Evolutionary conservation across 2,888 invertebrate species (phyloP).

Genomic region (Drosophila sordidula): DNA sequence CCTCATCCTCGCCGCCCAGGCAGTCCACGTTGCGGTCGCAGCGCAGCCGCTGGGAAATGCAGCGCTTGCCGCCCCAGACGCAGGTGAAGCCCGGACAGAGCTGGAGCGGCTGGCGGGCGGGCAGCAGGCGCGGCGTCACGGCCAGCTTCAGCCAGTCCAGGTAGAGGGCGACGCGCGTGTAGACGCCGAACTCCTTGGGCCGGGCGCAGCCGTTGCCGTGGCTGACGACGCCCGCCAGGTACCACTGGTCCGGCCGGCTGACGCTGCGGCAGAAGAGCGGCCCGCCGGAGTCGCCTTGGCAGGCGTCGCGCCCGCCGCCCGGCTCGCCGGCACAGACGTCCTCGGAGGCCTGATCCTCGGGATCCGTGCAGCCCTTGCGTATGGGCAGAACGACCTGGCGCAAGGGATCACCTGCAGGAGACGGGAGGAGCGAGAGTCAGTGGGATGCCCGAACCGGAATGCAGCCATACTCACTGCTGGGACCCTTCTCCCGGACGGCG

Average conservation of each 20-base stretch:
- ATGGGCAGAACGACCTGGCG: constrained; percentile 92
- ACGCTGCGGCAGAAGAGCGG: constrained; percentile 92
- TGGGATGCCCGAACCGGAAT: rapidly evolving
- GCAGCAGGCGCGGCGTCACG: constrained; percentile 83
- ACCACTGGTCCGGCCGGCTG: constrained; percentile 89
- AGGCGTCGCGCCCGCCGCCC: constrained; percentile 93
- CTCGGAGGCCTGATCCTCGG: constrained; percentile 88
- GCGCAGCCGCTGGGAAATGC: constrained; percentile 88
- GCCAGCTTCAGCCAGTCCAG: constrained; percentile 89
- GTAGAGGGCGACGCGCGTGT: constrained; percentile 91
- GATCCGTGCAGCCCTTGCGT: constrained; percentile 88
- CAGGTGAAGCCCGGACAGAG: constrained; percentile 91
- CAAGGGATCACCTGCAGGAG: constrained; percentile 90
- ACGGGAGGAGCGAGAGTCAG: background rate
- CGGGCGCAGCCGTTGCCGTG: constrained; percentile 95
- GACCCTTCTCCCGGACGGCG: constrained; percentile 90
- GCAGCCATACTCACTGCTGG: constrained; percentile 88
- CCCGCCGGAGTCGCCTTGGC: constrained; percentile 91
- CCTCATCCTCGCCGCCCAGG: constrained; percentile 92
- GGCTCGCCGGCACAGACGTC: constrained; percentile 91
- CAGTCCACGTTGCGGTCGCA: constrained; percentile 92
- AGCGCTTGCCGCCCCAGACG: constrained; percentile 88
- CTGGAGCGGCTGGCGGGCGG: constrained; percentile 86
- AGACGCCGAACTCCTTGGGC: constrained; percentile 92
- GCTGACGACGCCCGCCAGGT: constrained; percentile 93